Base-by-base conservation (phyloP, 2,797 vertebrate genomes). In the Halcyon chelicuti region DNA sequence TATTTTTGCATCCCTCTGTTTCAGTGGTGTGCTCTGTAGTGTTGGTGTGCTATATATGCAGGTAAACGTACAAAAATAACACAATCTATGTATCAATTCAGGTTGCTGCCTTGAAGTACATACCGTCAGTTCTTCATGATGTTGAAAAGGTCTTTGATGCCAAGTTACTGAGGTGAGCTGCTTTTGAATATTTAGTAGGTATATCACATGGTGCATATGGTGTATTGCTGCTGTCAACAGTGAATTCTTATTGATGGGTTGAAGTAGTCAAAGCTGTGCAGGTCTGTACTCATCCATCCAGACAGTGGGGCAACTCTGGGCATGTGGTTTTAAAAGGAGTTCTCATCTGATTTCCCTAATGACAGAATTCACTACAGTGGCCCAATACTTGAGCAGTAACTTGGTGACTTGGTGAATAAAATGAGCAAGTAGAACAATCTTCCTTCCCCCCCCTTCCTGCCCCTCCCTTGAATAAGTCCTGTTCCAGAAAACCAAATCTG, bases 71-170 rank as follows among this genome's bases (percentile, higher is more conserved):
- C 11, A 55, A 40, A 72, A 57, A 10, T 84, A 47, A 93, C 5
- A 6, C 9, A 4, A 7, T 42, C 22, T 95, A 3, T 78, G 5
- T 94, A 16, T 96, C 55, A 66, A 40, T 96, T 60, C 91, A 99
- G 99, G 99, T 99, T 88, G 99, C 99, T 52, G 99, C 99, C 97
- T 98, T 99, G 98, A 99, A 99, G 97, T 99, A 99, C 93, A 98
- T 99, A 81, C 99, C 99, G 4, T 99, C 99, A 26, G 99, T 99
- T 78, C 98, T 99, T 83, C 99, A 99, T 3, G 99, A 99, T 88
- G 99, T 99, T 61, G 99, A 99, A 98, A 99, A 96, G 19, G 99
- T 99, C 86, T 99, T 99, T 97, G 98, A 99, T 98, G 98, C 98
- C 61, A 99, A 98, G 97, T 98, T 99, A 95, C 98, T 99, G 88